A percentile compares a stretch with the other conserved stretches of the same genome.
Conservation (phyloP, 2,888 invertebrate species). For the Cybosia mesomella region DNA sequence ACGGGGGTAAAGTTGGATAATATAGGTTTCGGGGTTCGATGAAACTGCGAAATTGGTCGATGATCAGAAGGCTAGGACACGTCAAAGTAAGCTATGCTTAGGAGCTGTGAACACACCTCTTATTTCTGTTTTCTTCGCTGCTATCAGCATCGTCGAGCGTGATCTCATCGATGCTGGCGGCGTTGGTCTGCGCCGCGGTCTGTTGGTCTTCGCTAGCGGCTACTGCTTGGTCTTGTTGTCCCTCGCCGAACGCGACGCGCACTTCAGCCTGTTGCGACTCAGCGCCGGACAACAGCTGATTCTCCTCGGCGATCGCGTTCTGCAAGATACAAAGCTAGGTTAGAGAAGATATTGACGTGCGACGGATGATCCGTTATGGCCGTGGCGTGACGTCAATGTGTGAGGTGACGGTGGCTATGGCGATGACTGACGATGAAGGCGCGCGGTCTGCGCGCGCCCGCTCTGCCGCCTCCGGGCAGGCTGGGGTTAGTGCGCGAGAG, state of each 20-base stretch:
- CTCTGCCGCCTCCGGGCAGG: conserved; percentile 83
- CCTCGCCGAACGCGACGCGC: conserved; percentile 86
- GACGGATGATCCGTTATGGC: conserved; percentile 42
- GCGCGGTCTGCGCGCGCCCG: conserved; percentile 65
- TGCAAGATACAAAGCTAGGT: conserved; percentile 56
- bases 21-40: no score
- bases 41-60: no score
- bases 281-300: conserved; percentile 83
- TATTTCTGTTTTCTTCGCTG: conserved; percentile 93
- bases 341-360: conserved; percentile 18
- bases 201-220: conserved; percentile 75
- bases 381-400: conserved; percentile 46
- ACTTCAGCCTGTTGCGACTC: conserved; percentile 89
- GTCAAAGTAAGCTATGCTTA: neutral
- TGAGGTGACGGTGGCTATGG: conserved; percentile 55
- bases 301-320: conserved; percentile 79
- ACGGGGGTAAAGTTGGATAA: no score
- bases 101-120: conserved; percentile 80
- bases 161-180: conserved; percentile 90
- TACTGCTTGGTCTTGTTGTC: conserved; percentile 56
- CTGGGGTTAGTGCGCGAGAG: conserved; percentile 75
- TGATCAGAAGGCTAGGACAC: neutral
- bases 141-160: conserved; percentile 90
- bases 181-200: conserved; percentile 88
- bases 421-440: conserved; percentile 66